Evolutionary conservation across 2,888 invertebrate genomes (phyloP).

Genomic region (Anorthoa munda): DNA sequence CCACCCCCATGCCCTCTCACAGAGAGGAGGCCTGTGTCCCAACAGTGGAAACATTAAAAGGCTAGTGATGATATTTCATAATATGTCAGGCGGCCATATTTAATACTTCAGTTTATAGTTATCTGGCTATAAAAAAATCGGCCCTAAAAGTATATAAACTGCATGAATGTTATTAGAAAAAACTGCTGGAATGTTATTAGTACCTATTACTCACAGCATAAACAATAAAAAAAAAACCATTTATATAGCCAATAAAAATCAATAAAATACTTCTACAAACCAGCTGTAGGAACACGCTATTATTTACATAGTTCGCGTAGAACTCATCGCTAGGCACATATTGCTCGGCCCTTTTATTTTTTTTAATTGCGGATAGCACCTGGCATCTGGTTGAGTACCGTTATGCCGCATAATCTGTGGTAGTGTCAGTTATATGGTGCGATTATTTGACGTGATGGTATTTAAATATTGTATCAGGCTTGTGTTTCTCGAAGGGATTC

Average conservation of each 20-base stretch:
- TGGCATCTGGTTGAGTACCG: constrained; percentile 58
- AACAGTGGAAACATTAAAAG: too few relatives aligned
- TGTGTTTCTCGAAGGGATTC: too few relatives aligned
- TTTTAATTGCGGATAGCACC: constrained; percentile 60
- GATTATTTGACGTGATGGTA: constrained; percentile 11
- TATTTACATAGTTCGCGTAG: constrained; percentile 31
- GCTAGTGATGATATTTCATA: too few relatives aligned
- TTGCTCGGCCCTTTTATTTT: constrained; percentile 51
- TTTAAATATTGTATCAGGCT: not conserved
- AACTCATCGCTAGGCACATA: constrained; percentile 44
- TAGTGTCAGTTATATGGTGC: constrained; percentile 38
- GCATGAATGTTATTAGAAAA: too few relatives aligned
- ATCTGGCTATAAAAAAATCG: too few relatives aligned
- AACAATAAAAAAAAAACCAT: not conserved
- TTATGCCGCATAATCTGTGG: constrained; percentile 64
- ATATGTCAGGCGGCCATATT: too few relatives aligned
- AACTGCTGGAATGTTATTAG: not conserved
- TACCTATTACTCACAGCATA: not conserved
- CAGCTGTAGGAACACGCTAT: constrained; percentile 23
- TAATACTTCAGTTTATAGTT: too few relatives aligned
- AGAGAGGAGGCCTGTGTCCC: too few relatives aligned
- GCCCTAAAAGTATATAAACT: too few relatives aligned
- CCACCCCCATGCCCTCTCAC: too few relatives aligned
- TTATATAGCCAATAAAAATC: constrained; percentile 11
- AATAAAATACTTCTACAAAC: constrained; percentile 13